A percentile compares a stretch with the other conserved stretches of the same genome.
phyloP scores from a whole-genome alignment of 2,797 vertebrate species.

The Acridotheres tristis region DNA sequence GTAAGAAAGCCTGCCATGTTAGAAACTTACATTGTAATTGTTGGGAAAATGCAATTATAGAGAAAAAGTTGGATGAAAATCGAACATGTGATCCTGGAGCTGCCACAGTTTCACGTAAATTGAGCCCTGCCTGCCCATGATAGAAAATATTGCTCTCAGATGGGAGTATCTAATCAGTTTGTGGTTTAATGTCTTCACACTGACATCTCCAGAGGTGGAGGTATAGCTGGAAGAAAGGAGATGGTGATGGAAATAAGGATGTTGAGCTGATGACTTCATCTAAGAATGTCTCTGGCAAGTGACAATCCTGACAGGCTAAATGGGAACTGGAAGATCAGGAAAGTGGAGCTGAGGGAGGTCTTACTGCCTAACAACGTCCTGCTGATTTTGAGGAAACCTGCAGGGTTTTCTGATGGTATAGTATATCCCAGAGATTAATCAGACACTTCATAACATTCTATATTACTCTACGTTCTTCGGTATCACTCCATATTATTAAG shows the following conservation, averaged over 20 bases:
- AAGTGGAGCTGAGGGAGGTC: neutral
- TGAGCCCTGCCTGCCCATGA: neutral
- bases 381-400: neutral
- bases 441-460: neutral
- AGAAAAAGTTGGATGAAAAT: neutral
- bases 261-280: neutral
- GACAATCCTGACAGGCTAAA: neutral
- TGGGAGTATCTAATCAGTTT: fast-evolving
- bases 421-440: neutral
- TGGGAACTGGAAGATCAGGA: neutral
- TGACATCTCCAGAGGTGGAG: neutral
- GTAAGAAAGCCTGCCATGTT: neutral
- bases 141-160: neutral
- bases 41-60: neutral
- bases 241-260: neutral
- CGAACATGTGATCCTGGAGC: neutral
- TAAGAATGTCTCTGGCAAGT: neutral
- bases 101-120: neutral
- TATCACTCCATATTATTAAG: neutral
- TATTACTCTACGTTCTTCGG: neutral
- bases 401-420: neutral
- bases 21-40: neutral
- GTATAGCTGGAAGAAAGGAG: neutral
- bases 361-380: neutral
- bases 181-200: neutral